Evolutionary conservation across 2,113 vertebrate species (phyloP), one percentile per base, ranked within the genome.

Genomic region (Speoplatyrhinus poulsoni): DNA sequence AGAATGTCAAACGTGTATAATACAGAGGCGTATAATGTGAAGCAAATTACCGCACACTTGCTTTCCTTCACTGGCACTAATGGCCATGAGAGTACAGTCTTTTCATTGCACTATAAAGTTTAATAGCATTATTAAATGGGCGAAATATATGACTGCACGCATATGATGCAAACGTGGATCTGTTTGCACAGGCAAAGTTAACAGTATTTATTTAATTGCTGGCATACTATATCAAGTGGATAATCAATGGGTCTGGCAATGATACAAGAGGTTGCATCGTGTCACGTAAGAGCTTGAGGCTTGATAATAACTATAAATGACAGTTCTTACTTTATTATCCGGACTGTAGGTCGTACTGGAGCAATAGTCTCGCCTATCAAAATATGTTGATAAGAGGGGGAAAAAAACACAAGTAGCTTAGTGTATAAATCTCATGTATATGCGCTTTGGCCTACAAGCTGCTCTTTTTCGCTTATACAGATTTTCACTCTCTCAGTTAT

Each of bases 91-190:
- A 79, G 79, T 72, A 62, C 62, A 74, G 69, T 80, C 66, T 82
- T 87, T 87, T 88, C 75, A 86, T 85, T 77, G 85, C 69, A 80
- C 87, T 70, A 75, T 90, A 83, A 89, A 87, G 59, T 91, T 88
- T 92, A 91, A 90, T 80, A 68, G 87, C 77, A 58, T 85, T 87
- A 89, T 87, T 91, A 89, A 87, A 87, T 62, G 74, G 61, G 47
- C 52, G 61, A 77, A 87, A 81, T 82, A 76, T 74, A 85, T 84
- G 26, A 59, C 66, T 1, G 12, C 59, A 61, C 10, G 19, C 69
- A 58, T 70, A 52, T 74, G 58, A 77, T 76, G 72, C 67, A 70
- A 80, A 66, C 70, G 60, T 15, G 67, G 53, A 69, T 71, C 68
- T 79, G 67, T 83, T 79, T 88, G 65, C 80, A 75, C 59, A 19